Evolutionary conservation across 2,113 vertebrate species (phyloP).

Genomic region (Phyllostomus discolor): DNA sequence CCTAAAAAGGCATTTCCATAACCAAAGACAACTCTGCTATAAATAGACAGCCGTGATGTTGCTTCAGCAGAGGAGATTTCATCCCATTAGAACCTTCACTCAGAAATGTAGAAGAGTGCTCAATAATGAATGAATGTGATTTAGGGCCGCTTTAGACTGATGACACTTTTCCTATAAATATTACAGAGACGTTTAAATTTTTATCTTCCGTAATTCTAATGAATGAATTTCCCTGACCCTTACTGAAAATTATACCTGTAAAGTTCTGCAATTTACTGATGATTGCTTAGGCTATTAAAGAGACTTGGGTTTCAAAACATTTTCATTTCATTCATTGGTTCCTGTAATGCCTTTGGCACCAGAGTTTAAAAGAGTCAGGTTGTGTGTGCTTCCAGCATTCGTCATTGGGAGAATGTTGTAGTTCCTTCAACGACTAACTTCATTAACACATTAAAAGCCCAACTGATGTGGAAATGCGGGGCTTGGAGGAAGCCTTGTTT

Average conservation of each 20-base stretch:
- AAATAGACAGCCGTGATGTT: constrained; percentile 90
- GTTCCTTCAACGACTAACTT: constrained; percentile 20
- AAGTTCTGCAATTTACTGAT: constrained; percentile 72
- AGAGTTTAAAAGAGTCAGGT: constrained; percentile 38
- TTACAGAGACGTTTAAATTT: constrained; percentile 81
- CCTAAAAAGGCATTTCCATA: constrained; percentile 88
- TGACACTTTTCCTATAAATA: constrained; percentile 83
- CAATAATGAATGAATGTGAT: constrained; percentile 86
- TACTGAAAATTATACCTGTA: constrained; percentile 80
- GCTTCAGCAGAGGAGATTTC: constrained; percentile 87
- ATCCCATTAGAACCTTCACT: constrained; percentile 84
- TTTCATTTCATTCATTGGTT: constrained; percentile 66
- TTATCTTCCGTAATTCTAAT: constrained; percentile 82
- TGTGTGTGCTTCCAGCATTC: not conserved
- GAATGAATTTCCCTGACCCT: constrained; percentile 81
- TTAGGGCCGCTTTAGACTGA: constrained; percentile 81
- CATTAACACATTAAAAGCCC: constrained; percentile 29
- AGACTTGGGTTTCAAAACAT: constrained; percentile 61
- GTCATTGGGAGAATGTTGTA: not conserved
- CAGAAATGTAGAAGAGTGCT: constrained; percentile 83
- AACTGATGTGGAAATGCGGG: not conserved
- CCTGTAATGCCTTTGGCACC: constrained; percentile 52
- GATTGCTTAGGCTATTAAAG: constrained; percentile 65
- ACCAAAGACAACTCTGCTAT: constrained; percentile 87
- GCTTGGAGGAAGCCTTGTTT: not conserved